phyloP scores from a whole-genome alignment of 2,797 vertebrate species.

The Pangasius sanitwongsei region DNA sequence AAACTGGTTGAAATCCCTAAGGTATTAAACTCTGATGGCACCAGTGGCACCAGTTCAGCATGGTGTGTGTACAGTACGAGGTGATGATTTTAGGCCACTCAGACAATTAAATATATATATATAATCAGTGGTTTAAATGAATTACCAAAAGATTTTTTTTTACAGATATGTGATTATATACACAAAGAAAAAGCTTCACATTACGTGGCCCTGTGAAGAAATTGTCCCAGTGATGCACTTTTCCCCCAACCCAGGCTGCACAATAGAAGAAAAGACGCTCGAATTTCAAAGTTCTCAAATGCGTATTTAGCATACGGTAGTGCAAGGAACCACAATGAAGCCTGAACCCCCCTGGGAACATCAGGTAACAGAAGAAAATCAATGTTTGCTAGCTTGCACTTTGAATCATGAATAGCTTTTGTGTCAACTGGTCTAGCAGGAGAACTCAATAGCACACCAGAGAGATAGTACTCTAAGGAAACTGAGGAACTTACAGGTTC shows the following conservation, averaged over 20 bases:
- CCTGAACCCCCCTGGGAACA: slow-evolving; percentile 20
- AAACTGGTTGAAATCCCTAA: slow-evolving; percentile 13
- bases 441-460: neutral
- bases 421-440: neutral
- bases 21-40: neutral
- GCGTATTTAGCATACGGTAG: slow-evolving; percentile 7
- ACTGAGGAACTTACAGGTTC: slow-evolving; percentile 83
- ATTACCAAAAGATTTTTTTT: neutral
- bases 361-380: slow-evolving; percentile 22
- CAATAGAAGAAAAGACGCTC: slow-evolving; percentile 22
- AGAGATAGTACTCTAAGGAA: neutral
- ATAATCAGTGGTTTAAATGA: neutral
- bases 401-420: slow-evolving; percentile 10
- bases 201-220: neutral
- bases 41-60: neutral
- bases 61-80: neutral
- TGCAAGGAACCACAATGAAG: neutral
- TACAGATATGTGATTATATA: neutral
- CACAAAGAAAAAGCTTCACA: neutral
- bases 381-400: neutral
- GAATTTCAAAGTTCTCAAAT: slow-evolving; percentile 27
- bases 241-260: slow-evolving; percentile 8
- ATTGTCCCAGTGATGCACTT: slow-evolving; percentile 8
- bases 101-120: neutral
- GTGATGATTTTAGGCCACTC: neutral